Conservation (phyloP, 1,140 invertebrate species). For the Drosophila parvula region DNA sequence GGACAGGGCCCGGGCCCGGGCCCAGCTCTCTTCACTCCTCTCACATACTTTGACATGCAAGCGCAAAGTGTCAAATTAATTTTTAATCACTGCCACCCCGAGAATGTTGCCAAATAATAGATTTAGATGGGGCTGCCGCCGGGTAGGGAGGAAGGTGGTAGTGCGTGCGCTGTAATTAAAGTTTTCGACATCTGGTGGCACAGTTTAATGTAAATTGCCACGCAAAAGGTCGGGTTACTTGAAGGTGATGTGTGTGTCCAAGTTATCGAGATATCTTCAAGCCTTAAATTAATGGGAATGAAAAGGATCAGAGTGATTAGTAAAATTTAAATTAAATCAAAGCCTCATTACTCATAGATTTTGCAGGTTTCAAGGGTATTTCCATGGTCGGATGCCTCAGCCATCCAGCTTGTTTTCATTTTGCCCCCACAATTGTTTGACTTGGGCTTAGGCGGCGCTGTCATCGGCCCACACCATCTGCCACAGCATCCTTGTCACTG, state of each 20-base stretch:
- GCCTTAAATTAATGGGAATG: neutral
- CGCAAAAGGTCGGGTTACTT: conserved; percentile 40
- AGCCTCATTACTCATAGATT: neutral
- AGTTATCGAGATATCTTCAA: neutral
- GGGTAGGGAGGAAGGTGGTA: neutral
- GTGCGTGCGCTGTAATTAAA: conserved; percentile 63
- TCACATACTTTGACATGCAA: conserved; percentile 77
- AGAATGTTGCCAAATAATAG: conserved; percentile 77
- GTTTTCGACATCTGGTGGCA: conserved; percentile 46
- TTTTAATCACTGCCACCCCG: conserved; percentile 72
- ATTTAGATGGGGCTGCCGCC: conserved; percentile 63
- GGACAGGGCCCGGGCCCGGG: too few species aligned
- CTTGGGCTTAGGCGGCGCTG: conserved; percentile 42
- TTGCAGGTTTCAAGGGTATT: neutral
- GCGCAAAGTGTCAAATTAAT: conserved; percentile 82
- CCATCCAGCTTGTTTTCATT: neutral
- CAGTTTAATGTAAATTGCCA: conserved; percentile 49
- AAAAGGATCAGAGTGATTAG: neutral
- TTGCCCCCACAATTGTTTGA: conserved; percentile 24
- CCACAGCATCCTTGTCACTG: conserved; percentile 29
- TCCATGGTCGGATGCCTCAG: neutral
- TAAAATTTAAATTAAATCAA: neutral
- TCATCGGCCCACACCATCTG: conserved; percentile 37
- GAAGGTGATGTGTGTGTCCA: conserved; percentile 32
- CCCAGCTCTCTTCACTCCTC: conserved; percentile 2